Percentiles rank a stretch among this genome's conserved stretches.
Evolutionary conservation across 2,113 vertebrate species (phyloP).

Genomic region (Atrichornis clamosus): DNA sequence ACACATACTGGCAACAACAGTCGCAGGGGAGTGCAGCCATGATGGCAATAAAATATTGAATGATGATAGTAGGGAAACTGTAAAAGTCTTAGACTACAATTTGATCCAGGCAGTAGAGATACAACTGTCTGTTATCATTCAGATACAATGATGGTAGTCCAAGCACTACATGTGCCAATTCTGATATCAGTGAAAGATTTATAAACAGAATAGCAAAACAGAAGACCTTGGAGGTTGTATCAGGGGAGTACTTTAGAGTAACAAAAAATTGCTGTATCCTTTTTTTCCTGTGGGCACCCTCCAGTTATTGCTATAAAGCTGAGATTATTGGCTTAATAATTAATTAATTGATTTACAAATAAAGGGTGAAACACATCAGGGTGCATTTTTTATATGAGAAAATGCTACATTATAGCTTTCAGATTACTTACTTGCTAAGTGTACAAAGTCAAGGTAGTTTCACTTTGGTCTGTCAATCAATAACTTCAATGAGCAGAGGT

Average conservation of each 20-base stretch:
- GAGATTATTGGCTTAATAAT: constrained; percentile 6
- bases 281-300: not conserved
- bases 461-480: constrained; percentile 28
- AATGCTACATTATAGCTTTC: not conserved
- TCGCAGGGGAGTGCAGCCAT: not conserved
- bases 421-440: not conserved
- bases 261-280: not conserved
- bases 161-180: not conserved
- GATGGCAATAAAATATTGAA: not conserved
- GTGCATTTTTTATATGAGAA: not conserved
- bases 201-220: not conserved
- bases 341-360: constrained; percentile 30
- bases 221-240: not conserved
- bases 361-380: not conserved
- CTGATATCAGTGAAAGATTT: not conserved
- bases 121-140: not conserved
- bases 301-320: not conserved
- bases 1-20: not conserved
- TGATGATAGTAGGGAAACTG: not conserved
- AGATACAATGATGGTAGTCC: not conserved
- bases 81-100: not conserved
- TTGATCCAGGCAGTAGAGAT: not conserved
- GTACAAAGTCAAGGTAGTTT: not conserved
- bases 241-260: not conserved
- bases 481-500: not conserved